Conservation (phyloP, 1,140 invertebrate genomes). For the Nymphalis io region DNA sequence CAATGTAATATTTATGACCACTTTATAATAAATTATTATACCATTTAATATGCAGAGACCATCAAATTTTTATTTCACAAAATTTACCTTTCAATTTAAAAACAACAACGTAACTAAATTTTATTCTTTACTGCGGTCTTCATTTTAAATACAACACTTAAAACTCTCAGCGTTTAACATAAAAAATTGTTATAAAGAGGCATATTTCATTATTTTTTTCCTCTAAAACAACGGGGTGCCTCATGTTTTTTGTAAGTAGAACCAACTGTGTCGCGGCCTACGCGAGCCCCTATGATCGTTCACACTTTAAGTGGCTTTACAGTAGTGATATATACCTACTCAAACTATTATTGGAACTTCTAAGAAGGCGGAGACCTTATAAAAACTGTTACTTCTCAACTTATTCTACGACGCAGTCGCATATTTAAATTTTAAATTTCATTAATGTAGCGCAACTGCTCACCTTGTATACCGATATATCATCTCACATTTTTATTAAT, state of each 20-base stretch:
- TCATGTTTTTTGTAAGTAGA: slow-evolving; percentile 69
- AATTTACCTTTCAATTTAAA: slow-evolving; percentile 48
- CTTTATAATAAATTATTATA: slow-evolving; percentile 31
- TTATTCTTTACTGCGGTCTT: slow-evolving; percentile 55
- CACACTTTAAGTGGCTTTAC: slow-evolving; percentile 76
- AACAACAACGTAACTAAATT: slow-evolving; percentile 51
- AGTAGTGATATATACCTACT: slow-evolving; percentile 68
- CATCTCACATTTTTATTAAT: slow-evolving; percentile 39
- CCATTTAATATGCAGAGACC: slow-evolving; percentile 36
- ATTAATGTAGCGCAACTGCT: slow-evolving; percentile 24
- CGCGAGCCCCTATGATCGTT: slow-evolving; percentile 68
- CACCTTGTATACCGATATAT: slow-evolving; percentile 10
- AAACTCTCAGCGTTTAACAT: slow-evolving; percentile 70
- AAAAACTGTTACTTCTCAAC: slow-evolving; percentile 36
- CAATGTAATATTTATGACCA: slow-evolving; percentile 30
- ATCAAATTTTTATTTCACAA: slow-evolving; percentile 38
- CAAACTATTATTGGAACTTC: slow-evolving; percentile 57
- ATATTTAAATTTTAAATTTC: slow-evolving; percentile 42
- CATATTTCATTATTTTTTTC: slow-evolving; percentile 79
- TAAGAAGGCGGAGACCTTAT: slow-evolving; percentile 36
- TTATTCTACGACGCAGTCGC: slow-evolving; percentile 16
- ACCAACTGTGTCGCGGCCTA: slow-evolving; percentile 62
- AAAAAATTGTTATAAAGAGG: slow-evolving; percentile 69
- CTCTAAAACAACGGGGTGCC: slow-evolving; percentile 77
- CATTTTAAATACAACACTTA: slow-evolving; percentile 68